These are phyloP conservation scores for Glaucidium brasilianum DNA, from an alignment of 2,113 vertebrate genomes.

Conservation along the genomic window DNA sequence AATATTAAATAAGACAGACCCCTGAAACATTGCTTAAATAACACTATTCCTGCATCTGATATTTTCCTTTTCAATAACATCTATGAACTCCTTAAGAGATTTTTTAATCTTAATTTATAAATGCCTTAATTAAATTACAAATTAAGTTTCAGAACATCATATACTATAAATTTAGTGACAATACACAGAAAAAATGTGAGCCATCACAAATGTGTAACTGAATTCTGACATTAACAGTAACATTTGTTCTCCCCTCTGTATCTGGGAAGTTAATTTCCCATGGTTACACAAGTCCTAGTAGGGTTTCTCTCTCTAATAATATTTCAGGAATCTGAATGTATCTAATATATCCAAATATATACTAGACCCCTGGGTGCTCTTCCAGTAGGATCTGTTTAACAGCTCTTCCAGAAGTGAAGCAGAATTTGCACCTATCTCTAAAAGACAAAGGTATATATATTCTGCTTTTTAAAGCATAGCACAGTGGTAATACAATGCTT, in stretches of 20 bases:
- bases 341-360: slow-evolving; percentile 17
- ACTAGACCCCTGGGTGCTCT: background rate
- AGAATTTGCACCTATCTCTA: background rate
- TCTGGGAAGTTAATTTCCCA: slow-evolving; percentile 1
- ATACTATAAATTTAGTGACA: background rate
- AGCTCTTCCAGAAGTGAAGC: background rate
- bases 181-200: background rate
- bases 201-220: background rate
- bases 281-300: background rate
- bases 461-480: background rate
- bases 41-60: background rate
- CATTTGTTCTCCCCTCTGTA: background rate
- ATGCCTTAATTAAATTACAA: background rate
- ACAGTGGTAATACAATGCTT: background rate
- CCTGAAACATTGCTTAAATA: background rate
- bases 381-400: slow-evolving; percentile 13
- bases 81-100: background rate
- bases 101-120: background rate
- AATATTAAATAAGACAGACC: background rate
- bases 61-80: background rate
- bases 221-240: background rate
- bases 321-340: slow-evolving; percentile 12
- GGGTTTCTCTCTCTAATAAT: background rate
- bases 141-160: background rate
- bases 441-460: background rate